A percentile compares a stretch with the other conserved stretches of the same genome.
phyloP scores from a whole-genome alignment of 2,888 invertebrate species.

The Hoplodrina blanda region DNA sequence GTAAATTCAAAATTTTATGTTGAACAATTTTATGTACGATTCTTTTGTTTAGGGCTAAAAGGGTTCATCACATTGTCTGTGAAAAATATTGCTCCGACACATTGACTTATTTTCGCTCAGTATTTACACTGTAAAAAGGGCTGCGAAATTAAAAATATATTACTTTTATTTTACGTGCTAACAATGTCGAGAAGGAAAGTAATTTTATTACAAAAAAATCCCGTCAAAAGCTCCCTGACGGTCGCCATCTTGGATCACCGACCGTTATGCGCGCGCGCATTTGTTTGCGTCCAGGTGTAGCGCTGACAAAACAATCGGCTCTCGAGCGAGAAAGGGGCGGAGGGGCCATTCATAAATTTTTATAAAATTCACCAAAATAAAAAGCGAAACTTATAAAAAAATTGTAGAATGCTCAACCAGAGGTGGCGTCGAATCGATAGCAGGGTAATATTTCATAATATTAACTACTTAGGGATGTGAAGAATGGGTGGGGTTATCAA shows the following conservation, averaged over 20 bases:
- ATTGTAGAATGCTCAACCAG: constrained; percentile 57
- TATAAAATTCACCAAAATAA: constrained; percentile 85
- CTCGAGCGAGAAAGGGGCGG: constrained; percentile 86
- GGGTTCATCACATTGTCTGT: constrained; percentile 46
- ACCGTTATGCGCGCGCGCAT: constrained; percentile 82
- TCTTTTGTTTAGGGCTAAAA: constrained; percentile 51
- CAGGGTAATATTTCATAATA: constrained; percentile 87
- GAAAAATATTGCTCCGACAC: constrained; percentile 45
- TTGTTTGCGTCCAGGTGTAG: constrained; percentile 89
- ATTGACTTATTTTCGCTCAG: constrained; percentile 23
- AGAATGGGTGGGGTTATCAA: constrained; percentile 84
- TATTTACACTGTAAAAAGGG: neutral
- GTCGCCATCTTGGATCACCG: constrained; percentile 81
- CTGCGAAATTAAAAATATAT: constrained; percentile 1
- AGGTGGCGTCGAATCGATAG: constrained; percentile 78
- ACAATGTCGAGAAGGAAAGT: constrained; percentile 50
- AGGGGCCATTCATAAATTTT: constrained; percentile 84
- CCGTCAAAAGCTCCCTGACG: constrained; percentile 66
- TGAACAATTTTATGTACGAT: constrained; percentile 41
- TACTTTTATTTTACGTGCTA: constrained; percentile 24
- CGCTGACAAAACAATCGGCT: constrained; percentile 89
- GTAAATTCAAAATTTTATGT: constrained; percentile 51
- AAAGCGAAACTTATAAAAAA: constrained; percentile 79
- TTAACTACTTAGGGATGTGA: constrained; percentile 86
- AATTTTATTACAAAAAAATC: constrained; percentile 59